Evolutionary conservation across 2,797 vertebrate species (phyloP).

Genomic region (Myripristis murdjan): DNA sequence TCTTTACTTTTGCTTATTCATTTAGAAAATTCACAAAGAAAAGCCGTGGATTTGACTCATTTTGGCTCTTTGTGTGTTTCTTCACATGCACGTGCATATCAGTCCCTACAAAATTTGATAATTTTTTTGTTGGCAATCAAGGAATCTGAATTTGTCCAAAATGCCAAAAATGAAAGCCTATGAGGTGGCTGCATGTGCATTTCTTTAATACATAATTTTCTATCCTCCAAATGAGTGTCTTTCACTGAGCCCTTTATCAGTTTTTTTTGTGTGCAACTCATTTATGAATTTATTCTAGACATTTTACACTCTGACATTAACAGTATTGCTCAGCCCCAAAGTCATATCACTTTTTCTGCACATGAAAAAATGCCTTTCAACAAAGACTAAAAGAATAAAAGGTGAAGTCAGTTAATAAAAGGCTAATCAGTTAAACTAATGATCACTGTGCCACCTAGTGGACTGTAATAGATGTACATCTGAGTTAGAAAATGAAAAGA

Average conservation of each 20-base stretch:
- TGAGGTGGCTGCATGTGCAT: too few relatives aligned
- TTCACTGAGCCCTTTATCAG: too few relatives aligned
- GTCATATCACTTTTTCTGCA: not conserved
- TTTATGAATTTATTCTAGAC: not conserved
- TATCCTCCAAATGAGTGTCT: too few relatives aligned
- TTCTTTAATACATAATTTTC: too few relatives aligned
- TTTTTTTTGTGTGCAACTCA: too few relatives aligned
- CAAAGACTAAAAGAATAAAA: too few relatives aligned
- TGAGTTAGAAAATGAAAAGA: not conserved
- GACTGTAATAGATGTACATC: not conserved
- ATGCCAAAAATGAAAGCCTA: too few relatives aligned
- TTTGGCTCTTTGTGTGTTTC: slow-evolving; percentile 4
- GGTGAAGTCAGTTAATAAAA: too few relatives aligned
- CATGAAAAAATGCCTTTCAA: not conserved
- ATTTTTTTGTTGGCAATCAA: too few relatives aligned
- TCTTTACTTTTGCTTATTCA: not conserved
- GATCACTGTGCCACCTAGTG: slow-evolving; percentile 39
- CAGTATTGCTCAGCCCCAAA: not conserved
- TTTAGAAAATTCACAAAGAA: not conserved
- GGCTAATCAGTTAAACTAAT: not conserved
- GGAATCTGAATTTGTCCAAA: too few relatives aligned
- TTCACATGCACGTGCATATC: too few relatives aligned
- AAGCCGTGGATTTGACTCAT: slow-evolving; percentile 5
- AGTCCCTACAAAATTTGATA: too few relatives aligned
- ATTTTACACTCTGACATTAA: not conserved